Evolutionary conservation across 1,140 invertebrate genomes (phyloP), one percentile per base, ranked within the genome.

Genomic region (Heliconius melpomene): DNA sequence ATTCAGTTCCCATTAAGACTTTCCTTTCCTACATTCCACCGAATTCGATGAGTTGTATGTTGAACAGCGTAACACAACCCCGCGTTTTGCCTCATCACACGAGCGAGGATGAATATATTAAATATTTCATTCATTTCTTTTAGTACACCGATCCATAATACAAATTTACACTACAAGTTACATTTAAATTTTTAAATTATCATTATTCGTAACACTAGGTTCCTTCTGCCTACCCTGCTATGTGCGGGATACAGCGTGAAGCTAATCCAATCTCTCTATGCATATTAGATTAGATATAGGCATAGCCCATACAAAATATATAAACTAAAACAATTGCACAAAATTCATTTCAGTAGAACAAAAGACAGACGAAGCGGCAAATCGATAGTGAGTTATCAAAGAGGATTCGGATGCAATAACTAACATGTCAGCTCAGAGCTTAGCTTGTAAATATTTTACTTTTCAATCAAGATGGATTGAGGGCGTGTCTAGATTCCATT

Each of bases 331-430:
- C 60, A 66, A 71, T 46, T 32, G 38, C 46, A n/a, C 75, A 77
- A 77, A 77, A 77, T 66, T 71, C 75, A 77, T 71, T 77, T 77
- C 75, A 71, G 36, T 75, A 76, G 46, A 78, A 78, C 46, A 79
- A 80, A 80, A 80, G 79, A 80, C 74, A 72, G 32, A 75, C 70
- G 70, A 32, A 16, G 26, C 70, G 40, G 7, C 60, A 71, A 80
- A 80, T 80, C 79, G 79, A 80, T 77, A 80, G 26, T n/a, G n/a
- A 23, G 60, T 72, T 78, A 81, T 81, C 76, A 72, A 78, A 78
- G 80, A 75, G 80, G 80, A 81, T 81, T 78, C 73, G 76, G 66
- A 52, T 75, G 73, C 77, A 81, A 78, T 81, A 81, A 78, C 76
- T 81, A 81, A 72, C 73, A 72, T 60, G 79, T 78, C 77, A 72